Evolutionary conservation across 2,113 vertebrate genomes (phyloP).

Genomic region (Riparia riparia): DNA sequence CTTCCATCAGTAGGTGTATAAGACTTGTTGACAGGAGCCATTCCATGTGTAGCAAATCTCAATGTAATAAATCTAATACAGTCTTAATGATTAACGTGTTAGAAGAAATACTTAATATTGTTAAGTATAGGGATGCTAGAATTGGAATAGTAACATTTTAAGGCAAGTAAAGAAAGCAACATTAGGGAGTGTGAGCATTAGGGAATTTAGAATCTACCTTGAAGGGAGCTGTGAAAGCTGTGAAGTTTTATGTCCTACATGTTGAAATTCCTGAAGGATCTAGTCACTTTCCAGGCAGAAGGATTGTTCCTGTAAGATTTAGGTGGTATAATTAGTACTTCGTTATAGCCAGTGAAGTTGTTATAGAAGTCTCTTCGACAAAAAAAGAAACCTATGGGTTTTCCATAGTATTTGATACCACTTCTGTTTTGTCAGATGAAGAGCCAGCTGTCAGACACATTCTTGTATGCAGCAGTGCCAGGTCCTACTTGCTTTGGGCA

Average conservation of each 20-base stretch:
- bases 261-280: not conserved
- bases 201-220: not conserved
- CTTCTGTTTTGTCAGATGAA: not conserved
- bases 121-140: not conserved
- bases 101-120: not conserved
- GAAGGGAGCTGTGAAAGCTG: not conserved
- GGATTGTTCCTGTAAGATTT: not conserved
- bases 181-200: not conserved
- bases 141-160: not conserved
- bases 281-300: not conserved
- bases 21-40: not conserved
- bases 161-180: not conserved
- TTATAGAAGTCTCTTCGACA: not conserved
- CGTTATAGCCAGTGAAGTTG: not conserved
- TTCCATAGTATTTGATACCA: not conserved
- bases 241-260: not conserved
- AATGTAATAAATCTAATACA: not conserved
- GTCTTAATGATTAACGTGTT: not conserved
- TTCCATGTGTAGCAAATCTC: not conserved
- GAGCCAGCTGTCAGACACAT: not conserved
- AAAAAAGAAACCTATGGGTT: not conserved
- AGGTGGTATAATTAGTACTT: not conserved
- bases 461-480: accelerated
- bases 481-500: accelerated
- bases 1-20: not conserved